Base-by-base conservation (phyloP, 2,797 vertebrate species). In the Falco concolor region DNA sequence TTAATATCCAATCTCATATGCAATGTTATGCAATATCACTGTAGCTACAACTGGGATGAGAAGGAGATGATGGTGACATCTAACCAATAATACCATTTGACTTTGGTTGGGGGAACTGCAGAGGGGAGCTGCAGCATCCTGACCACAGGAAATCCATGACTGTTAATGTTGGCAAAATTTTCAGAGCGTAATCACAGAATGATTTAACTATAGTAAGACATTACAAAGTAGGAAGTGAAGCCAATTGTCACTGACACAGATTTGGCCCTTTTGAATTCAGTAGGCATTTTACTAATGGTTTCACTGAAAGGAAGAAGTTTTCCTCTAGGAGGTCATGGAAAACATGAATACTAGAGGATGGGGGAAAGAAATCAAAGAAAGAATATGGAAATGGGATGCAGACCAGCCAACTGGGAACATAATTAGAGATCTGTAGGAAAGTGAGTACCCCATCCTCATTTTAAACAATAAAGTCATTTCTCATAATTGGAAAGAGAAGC, bases 311-410 rank as follows among this genome's bases (percentile, higher is more conserved):
- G 38, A 61, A 81, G 50, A 92, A 52, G 17, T 75, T 95, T 9
- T 73, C 12, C 13, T 85, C 30, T 32, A 81, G 30, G 40, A 84
- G 81, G 30, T 40, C 52, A 34, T 65, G 14, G 22, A 89, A 87
- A 89, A 75, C 24, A 16, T 7, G 6, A 25, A 27, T 45, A 65
- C 9, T 30, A 80, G 28, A 16, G 1, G 5, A 13, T 60, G 53
- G 45, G 89, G 38, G 47, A 89, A 81, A 76, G 30, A 89, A 73
- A 78, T 82, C 19, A 72, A 76, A 76, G n/a, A 32, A 83, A 79
- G 16, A 60, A n/a, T 83, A 50, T 21, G 28, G 72, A 84, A 82
- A 87, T 13, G 42, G 16, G 17, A 76, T 69, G 28, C 25, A 84
- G 32, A 57, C 2, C 56, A 87, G 23, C 3, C 32, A 90, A 90